Percentiles rank a stretch among this genome's conserved stretches.
Evolutionary conservation across 2,113 vertebrate species (phyloP).

Genomic region (Leucopternis melanops): DNA sequence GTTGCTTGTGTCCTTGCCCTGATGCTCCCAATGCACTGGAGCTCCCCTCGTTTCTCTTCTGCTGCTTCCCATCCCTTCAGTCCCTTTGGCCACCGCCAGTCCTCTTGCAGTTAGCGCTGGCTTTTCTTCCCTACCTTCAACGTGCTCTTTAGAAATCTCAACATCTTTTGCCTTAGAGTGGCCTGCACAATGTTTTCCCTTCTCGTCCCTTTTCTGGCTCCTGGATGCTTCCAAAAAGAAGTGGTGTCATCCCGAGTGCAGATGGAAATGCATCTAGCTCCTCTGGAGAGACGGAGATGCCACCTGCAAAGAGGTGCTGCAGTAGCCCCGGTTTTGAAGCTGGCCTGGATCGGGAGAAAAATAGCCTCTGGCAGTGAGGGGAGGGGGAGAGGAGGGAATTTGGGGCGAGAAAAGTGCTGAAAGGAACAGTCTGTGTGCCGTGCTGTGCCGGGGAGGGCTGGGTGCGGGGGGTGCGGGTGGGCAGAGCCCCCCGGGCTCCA

Average conservation of each 20-base stretch:
- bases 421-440: constrained; percentile 3
- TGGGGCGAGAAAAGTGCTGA: not conserved
- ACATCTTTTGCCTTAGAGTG: not conserved
- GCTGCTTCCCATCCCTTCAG: not conserved
- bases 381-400: not conserved
- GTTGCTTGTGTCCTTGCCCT: not conserved
- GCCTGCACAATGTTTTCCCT: not conserved
- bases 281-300: not conserved
- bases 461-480: not conserved
- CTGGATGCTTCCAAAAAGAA: not conserved
- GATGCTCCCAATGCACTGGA: not conserved
- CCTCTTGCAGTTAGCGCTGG: not conserved
- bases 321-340: not conserved
- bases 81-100: not conserved
- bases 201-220: not conserved
- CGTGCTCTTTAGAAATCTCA: not conserved
- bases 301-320: not conserved
- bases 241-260: not conserved
- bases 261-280: not conserved
- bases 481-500: not conserved
- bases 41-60: not conserved
- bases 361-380: not conserved
- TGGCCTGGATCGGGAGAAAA: constrained; percentile 3
- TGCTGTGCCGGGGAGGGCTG: not conserved
- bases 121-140: not conserved